Evolutionary conservation across 2,888 invertebrate genomes (phyloP).

Genomic region (Nemotelus nigrinus): DNA sequence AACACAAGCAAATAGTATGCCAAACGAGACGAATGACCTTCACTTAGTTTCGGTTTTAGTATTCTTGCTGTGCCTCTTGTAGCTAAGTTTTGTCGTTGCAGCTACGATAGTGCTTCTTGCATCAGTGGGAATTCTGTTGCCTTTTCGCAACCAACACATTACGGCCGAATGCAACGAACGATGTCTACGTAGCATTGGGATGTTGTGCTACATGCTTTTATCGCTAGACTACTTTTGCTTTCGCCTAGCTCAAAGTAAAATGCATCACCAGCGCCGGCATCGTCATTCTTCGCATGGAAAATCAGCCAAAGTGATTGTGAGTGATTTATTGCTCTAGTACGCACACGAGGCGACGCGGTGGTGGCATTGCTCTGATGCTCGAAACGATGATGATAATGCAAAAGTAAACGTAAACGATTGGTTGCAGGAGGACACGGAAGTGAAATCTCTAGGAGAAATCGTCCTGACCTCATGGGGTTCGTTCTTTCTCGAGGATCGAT

Average conservation of each 20-base stretch:
- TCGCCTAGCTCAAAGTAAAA: not conserved
- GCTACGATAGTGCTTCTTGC: too few species aligned
- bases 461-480: too few species aligned
- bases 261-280: not conserved
- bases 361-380: not conserved
- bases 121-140: too few species aligned
- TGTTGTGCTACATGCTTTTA: not conserved
- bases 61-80: not conserved
- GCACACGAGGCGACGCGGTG: not conserved
- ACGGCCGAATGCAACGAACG: too few species aligned
- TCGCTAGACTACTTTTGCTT: not conserved
- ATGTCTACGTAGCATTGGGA: too few species aligned
- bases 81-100: too few species aligned
- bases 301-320: conserved; percentile 29
- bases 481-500: too few species aligned
- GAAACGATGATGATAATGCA: not conserved
- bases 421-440: too few species aligned
- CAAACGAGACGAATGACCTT: conserved; percentile 14
- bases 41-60: conserved; percentile 9
- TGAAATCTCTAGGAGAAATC: too few species aligned
- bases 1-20: not conserved
- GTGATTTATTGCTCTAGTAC: conserved; percentile 30
- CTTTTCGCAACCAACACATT: too few species aligned
- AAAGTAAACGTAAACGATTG: not conserved
- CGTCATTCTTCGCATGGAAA: conserved; percentile 19